Evolutionary conservation across 1,140 invertebrate species (phyloP).

Genomic region (Drosophila ambigua): DNA sequence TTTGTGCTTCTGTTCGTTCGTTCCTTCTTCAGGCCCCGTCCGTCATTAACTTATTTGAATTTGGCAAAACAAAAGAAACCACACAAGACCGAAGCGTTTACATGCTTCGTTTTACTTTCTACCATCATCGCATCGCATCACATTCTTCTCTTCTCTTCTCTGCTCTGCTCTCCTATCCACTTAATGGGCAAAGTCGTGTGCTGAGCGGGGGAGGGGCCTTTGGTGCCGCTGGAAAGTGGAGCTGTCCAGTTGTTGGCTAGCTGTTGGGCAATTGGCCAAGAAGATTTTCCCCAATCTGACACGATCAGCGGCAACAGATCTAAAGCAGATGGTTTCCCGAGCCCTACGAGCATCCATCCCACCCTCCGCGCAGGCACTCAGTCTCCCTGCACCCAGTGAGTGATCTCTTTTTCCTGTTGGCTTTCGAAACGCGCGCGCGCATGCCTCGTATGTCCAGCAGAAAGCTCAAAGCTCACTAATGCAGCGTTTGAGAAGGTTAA

Average conservation of each 20-base stretch:
- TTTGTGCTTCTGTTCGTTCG: slow-evolving; percentile 12
- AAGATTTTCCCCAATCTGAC: no score
- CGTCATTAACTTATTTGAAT: slow-evolving; percentile 64
- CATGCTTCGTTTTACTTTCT: slow-evolving; percentile 70
- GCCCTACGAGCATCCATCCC: background rate
- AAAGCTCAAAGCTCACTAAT: no score
- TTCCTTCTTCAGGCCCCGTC: slow-evolving; percentile 13
- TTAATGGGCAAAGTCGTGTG: background rate
- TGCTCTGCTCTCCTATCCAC: background rate
- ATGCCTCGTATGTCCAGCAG: no score
- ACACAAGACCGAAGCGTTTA: slow-evolving; percentile 6
- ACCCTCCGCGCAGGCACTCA: background rate
- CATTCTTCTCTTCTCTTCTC: slow-evolving; percentile 7
- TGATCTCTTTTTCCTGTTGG: background rate
- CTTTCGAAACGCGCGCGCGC: background rate
- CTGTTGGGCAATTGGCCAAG: slow-evolving; percentile 8
- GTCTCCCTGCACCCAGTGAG: background rate
- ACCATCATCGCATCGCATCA: slow-evolving; percentile 21
- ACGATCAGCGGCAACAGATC: background rate
- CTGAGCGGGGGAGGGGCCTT: background rate
- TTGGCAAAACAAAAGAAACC: slow-evolving; percentile 58
- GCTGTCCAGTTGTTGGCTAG: slow-evolving; percentile 23
- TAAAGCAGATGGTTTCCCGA: background rate
- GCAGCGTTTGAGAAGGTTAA: background rate
- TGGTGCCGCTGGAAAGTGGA: slow-evolving; percentile 43